phyloP scores from a whole-genome alignment of 2,113 vertebrate genomes.

The Scortum barcoo region DNA sequence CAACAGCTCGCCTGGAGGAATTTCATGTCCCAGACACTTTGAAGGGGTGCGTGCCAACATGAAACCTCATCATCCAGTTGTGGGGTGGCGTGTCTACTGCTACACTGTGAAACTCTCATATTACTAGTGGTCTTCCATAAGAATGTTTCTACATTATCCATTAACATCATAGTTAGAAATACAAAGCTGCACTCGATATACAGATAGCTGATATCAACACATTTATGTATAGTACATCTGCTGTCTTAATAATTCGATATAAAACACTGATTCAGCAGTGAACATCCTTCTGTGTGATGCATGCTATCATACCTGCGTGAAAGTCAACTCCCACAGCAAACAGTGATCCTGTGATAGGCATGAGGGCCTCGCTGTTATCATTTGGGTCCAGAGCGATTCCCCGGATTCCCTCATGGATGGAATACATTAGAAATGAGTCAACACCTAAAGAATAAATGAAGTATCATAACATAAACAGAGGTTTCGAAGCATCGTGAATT shows the following conservation, averaged over 20 bases:
- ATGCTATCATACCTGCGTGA: constrained; percentile 91
- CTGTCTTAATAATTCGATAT: neutral
- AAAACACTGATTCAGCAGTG: neutral
- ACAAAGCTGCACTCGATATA: too few species aligned
- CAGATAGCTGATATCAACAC: too few species aligned
- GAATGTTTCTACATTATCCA: neutral
- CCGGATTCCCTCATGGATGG: constrained; percentile 95
- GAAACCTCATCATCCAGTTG: neutral
- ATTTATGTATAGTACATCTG: neutral
- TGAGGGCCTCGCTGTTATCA: constrained; percentile 95
- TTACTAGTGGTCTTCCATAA: too few species aligned
- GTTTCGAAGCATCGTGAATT: neutral
- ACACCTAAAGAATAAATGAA: constrained; percentile 84
- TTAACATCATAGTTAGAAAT: neutral
- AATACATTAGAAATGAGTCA: constrained; percentile 98
- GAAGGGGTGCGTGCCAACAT: neutral
- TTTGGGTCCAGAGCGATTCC: constrained; percentile 94
- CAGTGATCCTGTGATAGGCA: constrained; percentile 95
- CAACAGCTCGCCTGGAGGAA: neutral
- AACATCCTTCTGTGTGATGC: neutral
- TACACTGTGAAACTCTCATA: too few species aligned
- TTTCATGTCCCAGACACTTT: neutral
- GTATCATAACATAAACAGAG: neutral
- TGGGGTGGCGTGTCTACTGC: neutral
- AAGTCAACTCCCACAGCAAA: constrained; percentile 99